Evolutionary conservation across 2,797 vertebrate genomes (phyloP).

Genomic region (Aldrovandia affinis): DNA sequence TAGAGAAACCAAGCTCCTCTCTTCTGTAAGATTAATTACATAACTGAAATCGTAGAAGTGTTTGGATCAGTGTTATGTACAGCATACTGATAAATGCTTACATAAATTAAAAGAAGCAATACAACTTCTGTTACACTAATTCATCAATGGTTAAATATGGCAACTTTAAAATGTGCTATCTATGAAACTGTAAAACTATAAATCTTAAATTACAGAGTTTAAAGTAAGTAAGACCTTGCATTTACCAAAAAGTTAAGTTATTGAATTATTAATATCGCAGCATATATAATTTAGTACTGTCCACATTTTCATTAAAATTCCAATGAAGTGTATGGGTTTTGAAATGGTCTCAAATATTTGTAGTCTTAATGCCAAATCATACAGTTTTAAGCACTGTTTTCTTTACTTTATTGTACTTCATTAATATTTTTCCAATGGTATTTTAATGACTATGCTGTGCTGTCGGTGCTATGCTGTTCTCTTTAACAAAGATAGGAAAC

Average conservation of each 20-base stretch:
- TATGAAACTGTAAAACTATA: neutral
- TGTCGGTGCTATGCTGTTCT: neutral
- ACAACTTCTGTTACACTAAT: neutral
- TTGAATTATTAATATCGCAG: conserved; percentile 1
- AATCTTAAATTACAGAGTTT: neutral
- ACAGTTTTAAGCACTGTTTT: neutral
- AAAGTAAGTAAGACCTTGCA: neutral
- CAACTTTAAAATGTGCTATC: neutral
- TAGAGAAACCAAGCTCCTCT: neutral
- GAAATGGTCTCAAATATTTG: neutral
- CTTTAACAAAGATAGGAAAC: neutral
- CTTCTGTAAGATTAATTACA: neutral
- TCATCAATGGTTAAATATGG: conserved; percentile 2
- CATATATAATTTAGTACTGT: neutral
- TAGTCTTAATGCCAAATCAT: neutral
- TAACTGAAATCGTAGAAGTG: neutral
- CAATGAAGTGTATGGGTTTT: neutral
- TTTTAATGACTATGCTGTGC: conserved; percentile 25
- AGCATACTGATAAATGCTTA: conserved; percentile 1
- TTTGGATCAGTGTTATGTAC: neutral
- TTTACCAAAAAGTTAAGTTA: neutral
- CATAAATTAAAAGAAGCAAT: neutral
- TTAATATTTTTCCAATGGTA: neutral
- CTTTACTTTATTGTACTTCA: conserved; percentile 1
- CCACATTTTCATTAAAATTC: neutral